Base-by-base conservation (phyloP, 1,140 invertebrate genomes). In the Saccostrea echinata region DNA sequence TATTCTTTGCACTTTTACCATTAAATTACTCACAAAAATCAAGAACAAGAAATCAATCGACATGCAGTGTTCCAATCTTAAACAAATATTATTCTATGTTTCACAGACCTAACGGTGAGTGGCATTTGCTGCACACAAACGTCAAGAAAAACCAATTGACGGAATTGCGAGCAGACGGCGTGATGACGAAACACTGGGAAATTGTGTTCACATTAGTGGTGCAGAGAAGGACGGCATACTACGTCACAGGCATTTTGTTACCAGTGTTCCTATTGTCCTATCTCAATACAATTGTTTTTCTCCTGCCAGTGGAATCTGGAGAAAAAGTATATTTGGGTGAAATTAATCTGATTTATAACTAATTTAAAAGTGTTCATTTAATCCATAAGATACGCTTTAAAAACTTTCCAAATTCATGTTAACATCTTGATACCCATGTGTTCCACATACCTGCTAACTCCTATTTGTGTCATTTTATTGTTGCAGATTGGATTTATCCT, bases 261-360 rank as follows among this genome's bases (percentile, higher is more conserved):
- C 89, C 89, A 0, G 86, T 90, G 1, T 76, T 90, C 4, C 83
- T 90, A 13, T 68, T 88, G 30, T 90, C 89, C 16, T 86, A 88
- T 52, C 61, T 90, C 13, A 86, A 85, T 51, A 71, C 86, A 8
- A 64, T 88, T 35, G 84, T 53, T 33, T 90, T 90, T 71, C 51
- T 90, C 24, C 80, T 90, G 52, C 89, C 89, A 24, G 51, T 86
- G 3, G 87, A 90, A 33, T 85, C 87, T 43, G 89, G 89, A 21
- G 89, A 90, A 81, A 90, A 88, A 53, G 82, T 90, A 61, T 33
- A 80, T 1, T 43, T 43, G 43, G 9, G 43, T n/a, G n/a, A n/a
- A n/a, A n/a, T n/a, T n/a, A n/a, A n/a, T n/a, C n/a, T n/a, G n/a
- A n/a, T n/a, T n/a, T n/a, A n/a, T n/a, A n/a, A n/a, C n/a, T n/a